These are phyloP conservation scores for Heliconius hermathena DNA, from an alignment of 1,140 invertebrate species.

Conservation along the genomic window DNA sequence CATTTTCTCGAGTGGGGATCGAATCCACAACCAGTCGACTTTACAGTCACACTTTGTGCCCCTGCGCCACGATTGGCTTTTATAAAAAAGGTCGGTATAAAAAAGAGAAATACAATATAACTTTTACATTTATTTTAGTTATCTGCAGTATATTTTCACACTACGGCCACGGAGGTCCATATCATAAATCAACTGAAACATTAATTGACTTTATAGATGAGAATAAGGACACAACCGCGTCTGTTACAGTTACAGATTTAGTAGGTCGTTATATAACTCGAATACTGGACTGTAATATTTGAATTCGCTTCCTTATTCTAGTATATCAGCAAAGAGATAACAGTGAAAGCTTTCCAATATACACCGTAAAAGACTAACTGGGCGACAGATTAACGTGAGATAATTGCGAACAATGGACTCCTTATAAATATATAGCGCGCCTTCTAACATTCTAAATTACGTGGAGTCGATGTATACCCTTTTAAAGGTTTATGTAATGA, in stretches of 20 bases:
- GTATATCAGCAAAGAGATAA: slow-evolving; percentile 40
- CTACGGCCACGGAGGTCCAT: not conserved
- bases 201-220: slow-evolving; percentile 3
- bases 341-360: slow-evolving; percentile 51
- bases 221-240: slow-evolving; percentile 8
- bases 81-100: no score
- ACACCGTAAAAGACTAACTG: slow-evolving; percentile 41
- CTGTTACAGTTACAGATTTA: slow-evolving; percentile 26
- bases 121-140: not conserved
- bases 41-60: no score
- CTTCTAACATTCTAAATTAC: slow-evolving; percentile 25
- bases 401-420: slow-evolving; percentile 38
- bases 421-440: slow-evolving; percentile 15
- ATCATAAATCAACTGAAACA: slow-evolving; percentile 9
- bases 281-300: slow-evolving; percentile 9
- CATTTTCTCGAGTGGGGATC: no score
- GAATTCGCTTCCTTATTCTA: slow-evolving; percentile 37
- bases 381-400: slow-evolving; percentile 48
- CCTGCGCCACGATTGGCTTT: no score
- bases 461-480: slow-evolving; percentile 27
- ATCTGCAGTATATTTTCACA: not conserved
- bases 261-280: slow-evolving; percentile 18
- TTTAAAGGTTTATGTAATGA: not conserved
- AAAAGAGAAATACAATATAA: not conserved
- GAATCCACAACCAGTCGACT: no score